Percentiles rank a stretch among this genome's conserved stretches.
Evolutionary conservation across 2,113 vertebrate species (phyloP).

Genomic region (Electrona antarctica): DNA sequence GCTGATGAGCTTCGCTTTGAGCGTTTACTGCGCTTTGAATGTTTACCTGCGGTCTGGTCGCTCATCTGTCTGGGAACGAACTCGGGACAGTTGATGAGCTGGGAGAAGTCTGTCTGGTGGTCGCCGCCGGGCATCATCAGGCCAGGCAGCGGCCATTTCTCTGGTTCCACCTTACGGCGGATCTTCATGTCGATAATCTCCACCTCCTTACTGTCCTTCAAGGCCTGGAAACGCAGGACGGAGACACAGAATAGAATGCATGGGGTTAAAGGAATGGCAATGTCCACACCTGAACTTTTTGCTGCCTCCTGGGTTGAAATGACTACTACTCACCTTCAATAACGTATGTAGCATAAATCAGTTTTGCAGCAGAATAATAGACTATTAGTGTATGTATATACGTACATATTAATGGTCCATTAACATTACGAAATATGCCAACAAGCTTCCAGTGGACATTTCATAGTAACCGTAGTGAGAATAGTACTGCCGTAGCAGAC

Average conservation of each 20-base stretch:
- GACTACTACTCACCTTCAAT: background rate
- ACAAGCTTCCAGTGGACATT: no score
- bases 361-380: background rate
- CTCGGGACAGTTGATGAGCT: conserved; percentile 96
- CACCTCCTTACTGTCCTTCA: conserved; percentile 96
- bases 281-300: no score
- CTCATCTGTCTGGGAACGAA: conserved; percentile 90
- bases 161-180: conserved; percentile 90
- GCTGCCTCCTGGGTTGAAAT: no score
- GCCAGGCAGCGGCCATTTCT: conserved; percentile 94
- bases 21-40: background rate
- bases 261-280: no score
- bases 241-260: background rate
- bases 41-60: conserved; percentile 86
- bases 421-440: no score
- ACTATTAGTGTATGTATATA: no score
- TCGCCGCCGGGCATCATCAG: conserved; percentile 78
- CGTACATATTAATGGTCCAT: no score
- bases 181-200: conserved; percentile 95
- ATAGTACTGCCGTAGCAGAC: no score
- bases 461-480: no score
- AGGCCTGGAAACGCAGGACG: conserved; percentile 76
- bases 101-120: conserved; percentile 92
- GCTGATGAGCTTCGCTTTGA: background rate
- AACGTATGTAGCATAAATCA: background rate